Evolutionary conservation across 2,113 vertebrate genomes (phyloP), one percentile per base, ranked within the genome.

Genomic region (Plectropomus leopardus): DNA sequence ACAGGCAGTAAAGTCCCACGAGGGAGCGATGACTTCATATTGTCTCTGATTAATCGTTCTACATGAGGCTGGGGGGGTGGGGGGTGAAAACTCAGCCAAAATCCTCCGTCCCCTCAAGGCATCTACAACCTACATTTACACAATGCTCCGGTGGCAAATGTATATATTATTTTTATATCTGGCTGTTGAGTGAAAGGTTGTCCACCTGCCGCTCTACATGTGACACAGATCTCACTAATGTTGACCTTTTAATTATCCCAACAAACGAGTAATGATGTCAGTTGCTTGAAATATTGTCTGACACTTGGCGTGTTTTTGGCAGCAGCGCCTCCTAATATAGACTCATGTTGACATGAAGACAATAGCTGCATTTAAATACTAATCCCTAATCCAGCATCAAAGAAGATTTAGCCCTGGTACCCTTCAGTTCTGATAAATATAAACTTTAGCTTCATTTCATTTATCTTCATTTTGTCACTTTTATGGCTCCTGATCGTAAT

Each of bases 11-110:
- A 92, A 93, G 92, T 90, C 86, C 89, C 85, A 91, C 59, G 89
- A 92, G 91, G 82, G 76, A 83, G 80, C 11, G 44, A 92, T 95
- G 93, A 95, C 85, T 88, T 95, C 92, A 94, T 89, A 58, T 85
- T 80, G 86, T 85, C 85, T 85, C 76, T 92, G 90, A 94, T 94
- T 91, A 93, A 84, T 86, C 81, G 75, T 83, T 89, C 67, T 72
- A 65, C 83, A 76, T 58, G 72, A 90, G 67, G 84, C 82, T 70
- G 75, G 80, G 86, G 54, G 80, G 73, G 54, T 78, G 84, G 36
- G 36, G 36, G 36, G 85, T 50, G 50, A 73, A 82, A 86, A 82
- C 85, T 74, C 79, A 78, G 90, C 78, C 89, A 92, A n/a, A 86
- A 94, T 80, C 84, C 64, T 85, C 89, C 68, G 2, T 93, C 73